phyloP scores from a whole-genome alignment of 2,888 invertebrate genomes.

The Nemotelus nigrinus region DNA sequence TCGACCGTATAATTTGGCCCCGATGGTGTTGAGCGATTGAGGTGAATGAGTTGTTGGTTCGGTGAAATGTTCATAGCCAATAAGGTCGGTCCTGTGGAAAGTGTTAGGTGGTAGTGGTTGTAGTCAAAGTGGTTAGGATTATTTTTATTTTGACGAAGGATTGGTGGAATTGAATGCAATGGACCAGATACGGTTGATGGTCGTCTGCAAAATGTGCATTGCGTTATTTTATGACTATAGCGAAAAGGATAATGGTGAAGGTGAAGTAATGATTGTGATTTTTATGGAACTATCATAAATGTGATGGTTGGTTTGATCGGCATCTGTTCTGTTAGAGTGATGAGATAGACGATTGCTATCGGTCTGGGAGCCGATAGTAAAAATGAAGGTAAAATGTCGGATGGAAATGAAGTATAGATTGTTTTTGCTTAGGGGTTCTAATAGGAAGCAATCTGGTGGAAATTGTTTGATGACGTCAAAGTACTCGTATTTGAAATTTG shows the following conservation, averaged over 20 bases:
- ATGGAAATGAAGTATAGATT: too few species aligned
- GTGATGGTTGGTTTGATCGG: constrained; percentile 13
- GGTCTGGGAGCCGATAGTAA: background rate
- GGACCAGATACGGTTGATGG: background rate
- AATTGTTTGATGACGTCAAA: too few species aligned
- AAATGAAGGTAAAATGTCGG: background rate
- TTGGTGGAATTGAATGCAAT: constrained; percentile 40
- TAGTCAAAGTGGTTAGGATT: background rate
- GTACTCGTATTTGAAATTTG: too few species aligned
- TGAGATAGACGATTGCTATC: too few species aligned
- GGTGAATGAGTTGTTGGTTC: background rate
- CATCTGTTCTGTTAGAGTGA: too few species aligned
- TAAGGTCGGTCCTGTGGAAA: too few species aligned
- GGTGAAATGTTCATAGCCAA: too few species aligned
- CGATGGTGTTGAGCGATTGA: constrained; percentile 15
- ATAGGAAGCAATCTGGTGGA: too few species aligned
- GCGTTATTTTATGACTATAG: background rate
- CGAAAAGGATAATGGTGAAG: constrained; percentile 24
- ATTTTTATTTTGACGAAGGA: constrained; percentile 30
- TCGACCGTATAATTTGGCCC: constrained; percentile 37
- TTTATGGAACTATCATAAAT: constrained; percentile 39
- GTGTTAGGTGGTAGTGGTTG: too few species aligned
- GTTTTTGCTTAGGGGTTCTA: too few species aligned
- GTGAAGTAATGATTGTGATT: constrained; percentile 14
- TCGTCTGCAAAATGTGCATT: too few species aligned